A percentile compares a stretch with the other conserved stretches of the same genome.
These are phyloP conservation scores for Epinotia demarniana DNA, from an alignment of 2,888 invertebrate genomes.

Conservation along the genomic window DNA sequence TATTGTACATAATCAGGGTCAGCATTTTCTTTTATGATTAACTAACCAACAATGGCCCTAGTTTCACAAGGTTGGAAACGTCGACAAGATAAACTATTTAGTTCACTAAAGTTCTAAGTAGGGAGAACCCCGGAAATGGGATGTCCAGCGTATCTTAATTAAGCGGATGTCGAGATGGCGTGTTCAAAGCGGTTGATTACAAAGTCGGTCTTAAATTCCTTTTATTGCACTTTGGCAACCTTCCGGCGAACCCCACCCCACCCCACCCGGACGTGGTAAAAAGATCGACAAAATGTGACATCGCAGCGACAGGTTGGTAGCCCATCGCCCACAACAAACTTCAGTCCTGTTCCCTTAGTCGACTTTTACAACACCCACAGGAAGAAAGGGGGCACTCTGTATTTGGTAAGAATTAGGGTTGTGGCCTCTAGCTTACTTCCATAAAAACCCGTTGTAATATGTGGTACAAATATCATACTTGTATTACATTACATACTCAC, in stretches of 20 bases:
- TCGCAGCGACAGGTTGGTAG: too few species aligned
- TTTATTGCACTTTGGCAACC: conserved; percentile 37
- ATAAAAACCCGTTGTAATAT: too few species aligned
- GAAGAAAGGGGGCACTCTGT: conserved; percentile 58
- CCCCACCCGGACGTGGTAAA: conserved; percentile 50
- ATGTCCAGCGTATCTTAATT: conserved; percentile 21
- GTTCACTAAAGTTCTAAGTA: not conserved
- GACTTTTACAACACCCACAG: too few species aligned
- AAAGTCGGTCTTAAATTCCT: conserved; percentile 44
- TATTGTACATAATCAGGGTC: not conserved
- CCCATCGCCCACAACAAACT: too few species aligned
- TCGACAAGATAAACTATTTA: not conserved
- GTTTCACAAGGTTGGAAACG: too few species aligned
- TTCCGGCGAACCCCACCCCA: conserved; percentile 51
- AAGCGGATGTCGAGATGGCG: conserved; percentile 39
- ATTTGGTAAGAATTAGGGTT: not conserved
- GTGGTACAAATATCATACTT: too few species aligned
- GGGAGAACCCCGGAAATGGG: not conserved
- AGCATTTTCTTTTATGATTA: too few species aligned
- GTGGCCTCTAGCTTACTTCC: too few species aligned
- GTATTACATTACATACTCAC: too few species aligned
- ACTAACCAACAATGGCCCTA: not conserved
- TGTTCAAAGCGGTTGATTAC: conserved; percentile 44
- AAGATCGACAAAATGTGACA: too few species aligned
- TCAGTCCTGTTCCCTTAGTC: too few species aligned